These are phyloP conservation scores for Boloria euphrosyne DNA, from an alignment of 2,888 invertebrate genomes.

Conservation along the genomic window DNA sequence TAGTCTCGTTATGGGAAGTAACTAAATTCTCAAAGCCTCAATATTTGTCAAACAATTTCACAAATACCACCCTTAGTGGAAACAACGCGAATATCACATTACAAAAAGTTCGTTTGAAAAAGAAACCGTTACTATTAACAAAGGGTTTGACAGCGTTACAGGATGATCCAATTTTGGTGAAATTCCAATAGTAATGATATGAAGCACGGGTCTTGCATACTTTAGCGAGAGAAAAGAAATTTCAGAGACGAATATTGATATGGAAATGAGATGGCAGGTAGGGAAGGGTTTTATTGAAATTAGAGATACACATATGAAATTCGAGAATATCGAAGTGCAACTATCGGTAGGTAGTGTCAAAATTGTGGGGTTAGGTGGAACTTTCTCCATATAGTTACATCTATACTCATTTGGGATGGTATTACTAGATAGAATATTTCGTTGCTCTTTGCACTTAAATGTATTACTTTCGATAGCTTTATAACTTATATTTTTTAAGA, in stretches of 20 bases:
- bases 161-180: slow-evolving; percentile 79
- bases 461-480: not conserved
- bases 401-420: not conserved
- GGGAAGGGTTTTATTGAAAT: slow-evolving; percentile 78
- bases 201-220: slow-evolving; percentile 79
- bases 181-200: slow-evolving; percentile 77
- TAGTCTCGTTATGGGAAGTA: slow-evolving; percentile 43
- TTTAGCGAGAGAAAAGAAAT: slow-evolving; percentile 76
- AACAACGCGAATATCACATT: slow-evolving; percentile 78
- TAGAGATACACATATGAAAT: slow-evolving; percentile 75
- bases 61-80: slow-evolving; percentile 74
- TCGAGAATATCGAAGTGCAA: slow-evolving; percentile 49
- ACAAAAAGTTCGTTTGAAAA: slow-evolving; percentile 81
- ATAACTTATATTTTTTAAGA: too few species aligned
- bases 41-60: slow-evolving; percentile 54
- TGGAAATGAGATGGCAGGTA: slow-evolving; percentile 79
- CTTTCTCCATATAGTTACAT: slow-evolving; percentile 15
- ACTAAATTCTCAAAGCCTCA: slow-evolving; percentile 68
- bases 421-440: not conserved
- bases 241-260: slow-evolving; percentile 78
- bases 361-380: slow-evolving; percentile 37
- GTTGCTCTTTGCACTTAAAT: not conserved
- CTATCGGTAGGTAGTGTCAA: slow-evolving; percentile 36
- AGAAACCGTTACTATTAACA: slow-evolving; percentile 79
- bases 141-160: slow-evolving; percentile 76